Percentiles rank a stretch among this genome's conserved stretches.
phyloP scores from a whole-genome alignment of 2,888 invertebrate species.

The Caenorhabditis afra region DNA sequence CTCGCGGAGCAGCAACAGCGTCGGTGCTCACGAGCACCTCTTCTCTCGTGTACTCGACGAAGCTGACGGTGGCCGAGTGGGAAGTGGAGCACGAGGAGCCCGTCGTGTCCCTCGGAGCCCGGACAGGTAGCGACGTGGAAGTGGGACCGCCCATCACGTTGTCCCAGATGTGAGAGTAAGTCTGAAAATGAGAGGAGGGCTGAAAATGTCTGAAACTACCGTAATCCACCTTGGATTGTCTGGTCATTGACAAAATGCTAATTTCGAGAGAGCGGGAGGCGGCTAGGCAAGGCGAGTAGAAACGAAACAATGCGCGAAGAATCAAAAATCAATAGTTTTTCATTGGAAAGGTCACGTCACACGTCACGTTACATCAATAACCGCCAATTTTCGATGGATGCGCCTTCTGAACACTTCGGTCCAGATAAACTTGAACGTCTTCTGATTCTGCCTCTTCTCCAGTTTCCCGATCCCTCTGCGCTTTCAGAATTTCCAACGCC shows the following conservation, averaged over 20 bases:
- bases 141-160: conserved; percentile 9
- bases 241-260: conserved; percentile 18
- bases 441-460: conserved; percentile 10
- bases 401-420: neutral
- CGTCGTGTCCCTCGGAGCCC: no score
- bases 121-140: neutral
- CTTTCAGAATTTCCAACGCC: conserved; percentile 17
- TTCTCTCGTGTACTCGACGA: no score
- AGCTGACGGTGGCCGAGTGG: no score
- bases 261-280: neutral
- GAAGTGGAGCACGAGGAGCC: no score
- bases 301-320: neutral
- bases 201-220: neutral
- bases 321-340: neutral
- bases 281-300: neutral
- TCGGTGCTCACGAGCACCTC: no score
- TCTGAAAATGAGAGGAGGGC: conserved; percentile 24
- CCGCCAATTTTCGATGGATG: conserved; percentile 15
- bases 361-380: neutral
- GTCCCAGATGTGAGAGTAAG: conserved; percentile 41
- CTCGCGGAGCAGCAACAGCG: no score
- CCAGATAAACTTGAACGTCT: conserved; percentile 35
- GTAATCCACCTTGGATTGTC: conserved; percentile 15
- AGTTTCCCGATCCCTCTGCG: neutral
- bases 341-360: neutral